A percentile compares a stretch with the other conserved stretches of the same genome.
Conservation (phyloP, 1,140 invertebrate species). For the Saccostrea cuccullata region DNA sequence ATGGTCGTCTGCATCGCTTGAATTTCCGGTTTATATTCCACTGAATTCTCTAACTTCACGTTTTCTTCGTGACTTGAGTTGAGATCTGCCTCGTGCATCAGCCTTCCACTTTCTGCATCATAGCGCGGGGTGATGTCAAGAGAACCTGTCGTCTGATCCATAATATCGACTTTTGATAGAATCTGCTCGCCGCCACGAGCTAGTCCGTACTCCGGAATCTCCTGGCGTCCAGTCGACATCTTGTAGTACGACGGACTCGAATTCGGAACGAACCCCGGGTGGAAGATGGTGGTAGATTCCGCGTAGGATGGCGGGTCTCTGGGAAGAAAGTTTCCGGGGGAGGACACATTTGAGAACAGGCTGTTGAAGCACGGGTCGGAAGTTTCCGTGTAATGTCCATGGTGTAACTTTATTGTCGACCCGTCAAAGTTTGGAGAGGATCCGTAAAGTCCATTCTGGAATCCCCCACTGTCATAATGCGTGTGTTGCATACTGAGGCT, state of each 20-base stretch:
- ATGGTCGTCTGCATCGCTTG: conserved; percentile 46
- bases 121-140: conserved; percentile 49
- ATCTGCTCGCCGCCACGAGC: conserved; percentile 48
- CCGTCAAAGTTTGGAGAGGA: conserved; percentile 61
- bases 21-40: conserved; percentile 60
- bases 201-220: conserved; percentile 48
- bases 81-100: conserved; percentile 38
- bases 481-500: conserved; percentile 59
- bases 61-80: conserved; percentile 43
- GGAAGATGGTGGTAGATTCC: conserved; percentile 65
- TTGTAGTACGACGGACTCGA: conserved; percentile 65
- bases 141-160: conserved; percentile 44
- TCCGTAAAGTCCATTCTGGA: conserved; percentile 64
- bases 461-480: conserved; percentile 61
- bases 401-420: conserved; percentile 63
- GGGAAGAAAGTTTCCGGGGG: conserved; percentile 59
- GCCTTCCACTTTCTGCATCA: conserved; percentile 50
- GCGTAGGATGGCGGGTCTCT: conserved; percentile 69
- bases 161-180: conserved; percentile 59
- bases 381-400: conserved; percentile 63
- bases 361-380: conserved; percentile 61
- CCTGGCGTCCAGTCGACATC: conserved; percentile 48
- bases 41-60: conserved; percentile 57
- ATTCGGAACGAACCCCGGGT: conserved; percentile 65
- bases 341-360: conserved; percentile 57